Base-by-base conservation (phyloP, 92 coral and sea anemone genomes). In the Epizoanthus scotinus region DNA sequence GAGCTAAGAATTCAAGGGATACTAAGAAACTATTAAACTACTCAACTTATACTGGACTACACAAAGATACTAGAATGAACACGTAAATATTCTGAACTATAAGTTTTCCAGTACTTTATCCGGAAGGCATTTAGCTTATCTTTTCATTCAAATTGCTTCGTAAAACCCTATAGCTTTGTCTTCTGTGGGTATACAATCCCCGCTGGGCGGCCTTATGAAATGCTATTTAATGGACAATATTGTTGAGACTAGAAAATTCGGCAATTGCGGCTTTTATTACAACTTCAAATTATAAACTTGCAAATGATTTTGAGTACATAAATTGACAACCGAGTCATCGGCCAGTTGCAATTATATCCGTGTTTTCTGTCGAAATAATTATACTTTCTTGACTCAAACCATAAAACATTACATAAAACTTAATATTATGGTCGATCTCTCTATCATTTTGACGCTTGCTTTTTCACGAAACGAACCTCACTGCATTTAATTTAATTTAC, bases 171-270 rank as follows among this genome's bases (percentile, higher is more conserved):
- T n/a, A n/a, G n/a, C n/a, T n/a, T n/a, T 13, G 44, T 21, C 36
- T 27, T 54, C 50, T 2, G 62, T 5, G 65, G 40, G 25, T 15
- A 22, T 22, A 64, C 17, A 44, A 0, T 69, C 18, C 57, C 58
- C 20, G 50, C 74, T 17, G 78, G 2, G 78, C 55, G 24, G 53
- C 47, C 47, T 18, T 44, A 10, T 47, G n/a, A 68, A 68, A 4
- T 13, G 29, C 21, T 68, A 24, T 68, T 31, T 20, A 29, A 26
- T 71, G 26, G 6, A 0, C 26, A 26, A 8, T 18, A 28, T 27
- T 71, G 57, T 71, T 53, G 62, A 53, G 63, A 28, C 78, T 17
- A 71, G 19, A 53, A 42, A 38, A 47, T 47, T 31, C 53, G n/a
- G n/a, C 34, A 12, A 57, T 44, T 7, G 26, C 7, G 19, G 58